Base-by-base conservation (phyloP, 2,113 vertebrate species). In the Erythrolamprus reginae region DNA sequence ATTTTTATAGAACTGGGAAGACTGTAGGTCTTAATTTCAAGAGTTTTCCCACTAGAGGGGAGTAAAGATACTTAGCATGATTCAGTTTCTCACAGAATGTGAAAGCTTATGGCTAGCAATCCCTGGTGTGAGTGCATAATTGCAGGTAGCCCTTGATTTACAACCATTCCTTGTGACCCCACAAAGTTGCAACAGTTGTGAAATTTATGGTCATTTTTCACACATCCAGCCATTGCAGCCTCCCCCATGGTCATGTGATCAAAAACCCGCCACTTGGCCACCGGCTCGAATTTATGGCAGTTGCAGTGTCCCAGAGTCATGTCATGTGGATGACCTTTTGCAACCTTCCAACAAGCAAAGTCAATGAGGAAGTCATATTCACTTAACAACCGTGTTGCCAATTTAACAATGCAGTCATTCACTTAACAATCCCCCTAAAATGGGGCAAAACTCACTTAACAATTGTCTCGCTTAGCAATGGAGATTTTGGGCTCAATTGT, bases 11-110 rank as follows among this genome's bases (percentile, higher is more conserved):
- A 82, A 90, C 5, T 55, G 4, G 50, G 85, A 21, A 47, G 13
- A 7, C 38, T 50, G 21, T 82, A 42, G 33, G 10, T 23, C 48
- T 86, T 50, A 8, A 5, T 70, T 86, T 86, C 28, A 15, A 61
- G 0, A 33, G 21, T 42, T 88, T 88, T 26, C 86, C 77, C 90
- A 84, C 86, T 47, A 91, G 90, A 84, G 90, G 86, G 86, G 52
- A 88, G 65, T 82, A 26, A n/a, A 47, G 84, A 77, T 77, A 77
- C 33, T 77, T 38, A 38, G n/a, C 15, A 10, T 26, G 52, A 45
- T n/a, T 88, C 42, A 50, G 10, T 56, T 87, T 48, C 50, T 90
- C n/a, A 21, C 45, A 70, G 12, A 56, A 90, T 10, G 12, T 48
- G 86, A 26, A 48, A 38, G 8, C 58, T 82, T 56, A 50, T 77